Percentiles rank a stretch among this genome's conserved stretches.
Conservation (phyloP, 2,113 vertebrate species). For the Axis porcinus region DNA sequence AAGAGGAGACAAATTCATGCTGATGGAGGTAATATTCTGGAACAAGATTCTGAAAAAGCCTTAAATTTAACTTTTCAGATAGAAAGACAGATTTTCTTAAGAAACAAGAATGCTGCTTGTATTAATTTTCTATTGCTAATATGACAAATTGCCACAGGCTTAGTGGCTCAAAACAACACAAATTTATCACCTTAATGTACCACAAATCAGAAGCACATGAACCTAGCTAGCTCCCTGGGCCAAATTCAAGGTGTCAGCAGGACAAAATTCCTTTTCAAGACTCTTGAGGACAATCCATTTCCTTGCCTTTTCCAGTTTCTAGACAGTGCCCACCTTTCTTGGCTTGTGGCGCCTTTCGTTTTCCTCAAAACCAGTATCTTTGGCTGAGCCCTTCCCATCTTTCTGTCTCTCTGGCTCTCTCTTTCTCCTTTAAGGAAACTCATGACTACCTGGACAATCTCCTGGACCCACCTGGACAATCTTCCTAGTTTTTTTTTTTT, state of each 20-base stretch:
- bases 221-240: neutral
- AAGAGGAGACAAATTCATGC: neutral
- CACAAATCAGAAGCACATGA: fast-evolving
- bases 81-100: neutral
- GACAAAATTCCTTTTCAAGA: fast-evolving
- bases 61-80: neutral
- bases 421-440: neutral
- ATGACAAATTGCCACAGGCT: neutral
- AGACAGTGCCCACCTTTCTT: no score
- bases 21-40: neutral
- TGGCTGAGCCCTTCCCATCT: fast-evolving
- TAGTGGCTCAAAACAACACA: no score
- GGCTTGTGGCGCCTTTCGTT: neutral
- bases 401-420: neutral
- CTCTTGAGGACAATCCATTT: neutral
- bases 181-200: fast-evolving
- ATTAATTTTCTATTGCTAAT: neutral
- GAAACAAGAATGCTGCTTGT: neutral
- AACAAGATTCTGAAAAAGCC: neutral
- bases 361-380: neutral
- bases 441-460: neutral
- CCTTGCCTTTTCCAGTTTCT: neutral
- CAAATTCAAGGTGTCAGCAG: neutral
- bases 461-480: no score
- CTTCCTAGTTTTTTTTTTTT: neutral